Evolutionary conservation across 2,113 vertebrate species (phyloP).

Genomic region (Bambusicola thoracicus): DNA sequence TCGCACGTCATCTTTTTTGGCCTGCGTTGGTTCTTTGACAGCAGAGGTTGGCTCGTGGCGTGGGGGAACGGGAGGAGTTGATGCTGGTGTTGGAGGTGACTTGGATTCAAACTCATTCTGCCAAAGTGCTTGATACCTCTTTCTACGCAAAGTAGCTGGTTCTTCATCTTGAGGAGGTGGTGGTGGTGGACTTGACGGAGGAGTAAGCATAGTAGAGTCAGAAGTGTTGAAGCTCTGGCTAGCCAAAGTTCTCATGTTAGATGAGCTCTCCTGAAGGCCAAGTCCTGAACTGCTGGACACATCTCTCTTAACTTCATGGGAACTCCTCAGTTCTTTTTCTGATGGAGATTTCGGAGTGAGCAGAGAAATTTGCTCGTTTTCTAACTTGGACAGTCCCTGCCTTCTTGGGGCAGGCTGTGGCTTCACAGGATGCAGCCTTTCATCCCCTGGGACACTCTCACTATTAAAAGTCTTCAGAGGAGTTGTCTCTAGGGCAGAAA

Average conservation of each 20-base stretch:
- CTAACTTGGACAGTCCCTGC: conserved; percentile 80
- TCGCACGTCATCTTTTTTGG: conserved; percentile 74
- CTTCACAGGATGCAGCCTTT: conserved; percentile 73
- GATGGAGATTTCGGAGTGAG: conserved; percentile 80
- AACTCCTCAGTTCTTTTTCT: conserved; percentile 78
- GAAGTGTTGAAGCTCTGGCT: conserved; percentile 92
- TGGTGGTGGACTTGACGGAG: conserved; percentile 93
- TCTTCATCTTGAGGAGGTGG: conserved; percentile 92
- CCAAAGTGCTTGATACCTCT: conserved; percentile 80
- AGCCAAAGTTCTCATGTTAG: conserved; percentile 84
- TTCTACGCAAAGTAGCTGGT: conserved; percentile 85
- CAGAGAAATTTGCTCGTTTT: conserved; percentile 80
- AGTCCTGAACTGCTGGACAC: conserved; percentile 91
- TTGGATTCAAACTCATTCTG: conserved; percentile 70
- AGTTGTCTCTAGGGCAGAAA: conserved; percentile 59
- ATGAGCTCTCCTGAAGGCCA: conserved; percentile 89
- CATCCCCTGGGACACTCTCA: conserved; percentile 75
- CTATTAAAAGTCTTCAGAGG: conserved; percentile 73
- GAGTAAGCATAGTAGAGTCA: conserved; percentile 93
- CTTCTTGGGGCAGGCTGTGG: conserved; percentile 79
- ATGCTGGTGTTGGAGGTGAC: conserved; percentile 47
- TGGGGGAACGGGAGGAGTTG: not conserved
- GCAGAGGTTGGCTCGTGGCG: conserved; percentile 26
- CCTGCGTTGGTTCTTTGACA: conserved; percentile 72
- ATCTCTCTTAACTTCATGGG: conserved; percentile 81